A percentile compares a stretch with the other conserved stretches of the same genome.
Conservation (phyloP, 2,888 invertebrate species). For the Leptogaster cylindrica region DNA sequence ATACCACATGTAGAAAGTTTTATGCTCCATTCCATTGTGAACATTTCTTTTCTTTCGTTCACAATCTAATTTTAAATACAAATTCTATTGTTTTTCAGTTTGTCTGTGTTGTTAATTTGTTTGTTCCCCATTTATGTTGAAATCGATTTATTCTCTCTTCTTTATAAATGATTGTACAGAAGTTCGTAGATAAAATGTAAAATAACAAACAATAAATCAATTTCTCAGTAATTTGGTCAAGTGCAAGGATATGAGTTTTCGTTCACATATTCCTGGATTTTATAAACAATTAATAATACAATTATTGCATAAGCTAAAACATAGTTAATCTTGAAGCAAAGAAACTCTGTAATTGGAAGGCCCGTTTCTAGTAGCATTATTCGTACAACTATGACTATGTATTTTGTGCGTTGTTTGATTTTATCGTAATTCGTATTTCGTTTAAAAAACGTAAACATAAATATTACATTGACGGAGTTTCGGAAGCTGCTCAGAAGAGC, state of each 20-base stretch:
- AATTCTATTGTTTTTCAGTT: slow-evolving; percentile 24
- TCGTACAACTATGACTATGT: too few relatives aligned
- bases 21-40: background rate
- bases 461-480: too few relatives aligned
- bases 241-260: background rate
- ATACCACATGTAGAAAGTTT: slow-evolving; percentile 26
- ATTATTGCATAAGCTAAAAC: too few relatives aligned
- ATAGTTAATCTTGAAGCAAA: too few relatives aligned
- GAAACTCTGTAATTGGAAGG: too few relatives aligned
- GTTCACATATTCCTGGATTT: too few relatives aligned
- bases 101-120: slow-evolving; percentile 11
- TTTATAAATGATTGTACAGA: background rate
- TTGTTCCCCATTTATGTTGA: slow-evolving; percentile 32
- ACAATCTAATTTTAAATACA: slow-evolving; percentile 21
- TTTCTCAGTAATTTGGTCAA: slow-evolving; percentile 30
- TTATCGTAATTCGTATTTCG: too few relatives aligned
- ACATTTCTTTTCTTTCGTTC: background rate
- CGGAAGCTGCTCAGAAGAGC: too few relatives aligned
- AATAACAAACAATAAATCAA: background rate
- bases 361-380: too few relatives aligned
- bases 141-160: background rate
- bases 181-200: background rate
- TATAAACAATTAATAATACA: too few relatives aligned
- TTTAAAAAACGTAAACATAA: too few relatives aligned
- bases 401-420: too few relatives aligned